A percentile compares a stretch with the other conserved stretches of the same genome.
Conservation (phyloP, 2,113 vertebrate species). For the Melanotaenia duboulayi region DNA sequence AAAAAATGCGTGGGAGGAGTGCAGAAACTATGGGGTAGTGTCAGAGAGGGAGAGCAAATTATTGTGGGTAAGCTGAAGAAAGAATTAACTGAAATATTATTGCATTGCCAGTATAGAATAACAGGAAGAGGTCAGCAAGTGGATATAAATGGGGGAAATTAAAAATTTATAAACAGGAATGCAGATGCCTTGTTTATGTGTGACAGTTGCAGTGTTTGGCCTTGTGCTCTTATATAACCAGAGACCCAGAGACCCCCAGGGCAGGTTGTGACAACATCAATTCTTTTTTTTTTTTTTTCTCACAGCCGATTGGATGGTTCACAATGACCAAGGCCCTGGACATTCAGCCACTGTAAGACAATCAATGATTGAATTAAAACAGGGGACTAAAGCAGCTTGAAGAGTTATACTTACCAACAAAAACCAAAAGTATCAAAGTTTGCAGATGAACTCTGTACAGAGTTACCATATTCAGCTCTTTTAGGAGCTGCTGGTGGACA, state of each 20-base stretch:
- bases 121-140: not conserved
- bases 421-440: slow-evolving; percentile 64
- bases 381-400: not conserved
- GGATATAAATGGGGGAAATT: not conserved
- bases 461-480: slow-evolving; percentile 70
- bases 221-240: slow-evolving; percentile 67
- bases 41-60: slow-evolving; percentile 13
- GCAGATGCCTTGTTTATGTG: slow-evolving; percentile 38
- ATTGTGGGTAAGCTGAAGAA: slow-evolving; percentile 10
- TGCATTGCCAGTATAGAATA: not conserved
- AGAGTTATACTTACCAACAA: slow-evolving; percentile 75
- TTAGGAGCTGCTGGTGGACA: slow-evolving; percentile 33
- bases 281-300: slow-evolving; percentile 44
- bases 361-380: not conserved
- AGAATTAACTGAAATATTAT: slow-evolving; percentile 3
- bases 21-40: slow-evolving; percentile 11
- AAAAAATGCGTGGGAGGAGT: slow-evolving; percentile 1
- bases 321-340: not conserved
- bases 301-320: slow-evolving; percentile 17
- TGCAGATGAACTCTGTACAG: slow-evolving; percentile 55
- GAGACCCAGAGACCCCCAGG: slow-evolving; percentile 38
- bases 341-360: not conserved
- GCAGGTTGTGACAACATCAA: slow-evolving; percentile 69
- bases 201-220: slow-evolving; percentile 31
- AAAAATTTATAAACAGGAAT: slow-evolving; percentile 5